A percentile compares a stretch with the other conserved stretches of the same genome.
Evolutionary conservation across 2,113 vertebrate species (phyloP).

Genomic region (Stegostoma tigrinum): DNA sequence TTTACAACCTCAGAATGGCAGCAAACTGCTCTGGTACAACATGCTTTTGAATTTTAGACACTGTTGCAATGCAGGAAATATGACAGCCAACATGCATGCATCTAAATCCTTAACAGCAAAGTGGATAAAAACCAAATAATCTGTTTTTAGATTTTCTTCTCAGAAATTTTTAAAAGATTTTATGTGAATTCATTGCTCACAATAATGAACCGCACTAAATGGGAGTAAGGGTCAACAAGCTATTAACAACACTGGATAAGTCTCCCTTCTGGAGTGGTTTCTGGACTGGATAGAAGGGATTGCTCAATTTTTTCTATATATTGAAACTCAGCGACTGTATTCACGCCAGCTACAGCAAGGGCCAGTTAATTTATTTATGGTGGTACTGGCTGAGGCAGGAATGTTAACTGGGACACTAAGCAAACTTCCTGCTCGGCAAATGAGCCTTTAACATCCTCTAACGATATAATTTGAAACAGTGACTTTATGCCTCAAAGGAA

Average conservation of each 20-base stretch:
- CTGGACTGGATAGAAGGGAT: neutral
- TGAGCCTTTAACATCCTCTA: neutral
- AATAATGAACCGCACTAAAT: neutral
- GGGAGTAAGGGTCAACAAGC: neutral
- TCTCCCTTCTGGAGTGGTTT: neutral
- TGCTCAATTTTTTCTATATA: neutral
- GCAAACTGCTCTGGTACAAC: neutral
- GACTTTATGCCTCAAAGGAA: neutral
- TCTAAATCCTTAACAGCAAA: neutral
- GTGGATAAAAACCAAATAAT: neutral
- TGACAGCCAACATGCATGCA: neutral
- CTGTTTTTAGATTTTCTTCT: neutral
- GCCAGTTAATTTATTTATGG: neutral
- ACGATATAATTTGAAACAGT: neutral
- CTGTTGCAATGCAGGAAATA: neutral
- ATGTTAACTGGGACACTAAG: neutral
- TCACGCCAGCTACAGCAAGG: neutral
- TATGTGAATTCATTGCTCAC: neutral
- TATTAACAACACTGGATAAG: neutral
- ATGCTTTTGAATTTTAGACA: neutral
- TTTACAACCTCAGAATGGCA: neutral
- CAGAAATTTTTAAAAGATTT: neutral
- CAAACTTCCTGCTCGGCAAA: neutral
- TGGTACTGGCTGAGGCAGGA: neutral
- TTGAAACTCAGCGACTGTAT: neutral